phyloP scores from a whole-genome alignment of 2,113 vertebrate genomes.

The Pandion haliaetus region DNA sequence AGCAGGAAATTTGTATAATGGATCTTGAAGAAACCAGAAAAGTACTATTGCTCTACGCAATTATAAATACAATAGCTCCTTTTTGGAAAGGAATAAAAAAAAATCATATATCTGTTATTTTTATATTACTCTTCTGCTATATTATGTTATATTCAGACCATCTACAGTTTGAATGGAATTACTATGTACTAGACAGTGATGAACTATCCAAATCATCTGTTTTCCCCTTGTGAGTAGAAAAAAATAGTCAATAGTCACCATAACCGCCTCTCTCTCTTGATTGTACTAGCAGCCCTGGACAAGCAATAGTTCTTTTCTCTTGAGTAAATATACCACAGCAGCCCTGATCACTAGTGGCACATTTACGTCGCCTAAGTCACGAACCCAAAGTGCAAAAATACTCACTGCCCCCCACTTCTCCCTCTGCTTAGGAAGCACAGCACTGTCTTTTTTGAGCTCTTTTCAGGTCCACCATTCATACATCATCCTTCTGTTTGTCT shows the following conservation, averaged over 20 bases:
- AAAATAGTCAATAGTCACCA: neutral
- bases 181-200: neutral
- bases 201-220: neutral
- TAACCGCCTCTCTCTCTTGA: neutral
- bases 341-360: neutral
- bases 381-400: neutral
- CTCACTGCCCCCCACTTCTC: neutral
- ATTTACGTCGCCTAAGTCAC: neutral
- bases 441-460: neutral
- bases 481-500: neutral
- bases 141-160: neutral
- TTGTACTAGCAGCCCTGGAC: neutral
- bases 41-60: neutral
- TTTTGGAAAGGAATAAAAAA: neutral
- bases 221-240: neutral
- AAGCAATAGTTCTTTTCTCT: neutral
- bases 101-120: neutral
- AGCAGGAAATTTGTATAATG: neutral
- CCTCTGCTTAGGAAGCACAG: neutral
- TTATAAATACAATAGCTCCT: constrained; percentile 2
- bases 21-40: neutral
- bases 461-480: neutral
- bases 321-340: neutral
- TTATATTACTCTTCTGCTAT: neutral
- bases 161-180: neutral